Evolutionary conservation across 2,888 invertebrate genomes (phyloP), one percentile per base, ranked within the genome.

Genomic region (Platycheirus rosarum): DNA sequence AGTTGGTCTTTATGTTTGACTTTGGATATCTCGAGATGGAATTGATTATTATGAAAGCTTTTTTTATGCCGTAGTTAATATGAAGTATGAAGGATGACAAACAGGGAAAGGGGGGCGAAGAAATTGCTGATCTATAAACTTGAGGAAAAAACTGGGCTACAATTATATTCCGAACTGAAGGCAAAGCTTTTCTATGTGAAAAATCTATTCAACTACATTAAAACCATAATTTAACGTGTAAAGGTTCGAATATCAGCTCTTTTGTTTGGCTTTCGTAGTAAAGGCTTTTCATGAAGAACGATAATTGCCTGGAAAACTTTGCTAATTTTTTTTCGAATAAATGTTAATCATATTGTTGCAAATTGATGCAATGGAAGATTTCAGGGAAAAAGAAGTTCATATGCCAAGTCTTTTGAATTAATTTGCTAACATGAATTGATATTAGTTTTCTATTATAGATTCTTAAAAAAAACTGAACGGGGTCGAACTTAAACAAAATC

Each of bases 41-140:
- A 73, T 63, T 77, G 63, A 62, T 18, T 57, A 57, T 20, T 40
- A 63, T 8, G 16, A 77, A 77, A 82, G 62, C 49, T 77, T 44
- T 48, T 26, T 51, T 49, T 49, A 46, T 48, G 62, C 32, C 53
- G 62, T 44, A 35, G 55, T 51, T n/a, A 65, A 40, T n/a, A 18
- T 2, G 18, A 13, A 8, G 23, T 8, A 13, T 46, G 4, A 18
- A 11, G 8, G 8, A 32, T 6, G 8, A 23, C 6, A 23, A 4
- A 23, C 3, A 23, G 23, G 23, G 29, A 7, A 7, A 32, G 29
- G 29, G 5, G 5, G 29, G 1, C 8, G 3, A 7, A 32, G 8
- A 32, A 32, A 7, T 32, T 32, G 29, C 8, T 8, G 29, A 32
- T 32, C 29, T 2, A 32, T 32, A 32, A 23, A 32, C 8, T 32